Evolutionary conservation across 2,888 invertebrate genomes (phyloP), one percentile per base, ranked within the genome.

Genomic region (Watsonalla cultraria): DNA sequence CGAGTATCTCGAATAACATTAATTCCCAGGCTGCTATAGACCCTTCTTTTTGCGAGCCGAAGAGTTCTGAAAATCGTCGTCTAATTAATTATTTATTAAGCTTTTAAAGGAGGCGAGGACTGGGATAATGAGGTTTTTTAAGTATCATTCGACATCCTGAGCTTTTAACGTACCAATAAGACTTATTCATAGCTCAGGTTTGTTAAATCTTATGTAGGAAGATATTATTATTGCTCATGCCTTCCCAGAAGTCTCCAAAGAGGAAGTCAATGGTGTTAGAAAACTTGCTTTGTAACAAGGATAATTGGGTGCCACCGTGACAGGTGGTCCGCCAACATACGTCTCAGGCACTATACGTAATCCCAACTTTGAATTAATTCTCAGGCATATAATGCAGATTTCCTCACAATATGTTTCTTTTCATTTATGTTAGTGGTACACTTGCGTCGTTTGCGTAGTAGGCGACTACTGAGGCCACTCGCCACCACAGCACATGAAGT

Each of bases 31-130:
- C 24, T 56, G 54, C 59, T 56, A 62, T 63, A 63, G 61, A 46
- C 53, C 49, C 54, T 57, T 54, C 72, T 71, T 70, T 64, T 70
- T 68, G 57, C 56, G 56, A 60, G 63, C 62, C 65, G 70, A 76
- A 72, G 77, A 77, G 72, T 77, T 80, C 67, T 65, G 56, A 68
- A 74, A 77, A 78, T 76, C 65, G 61, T 70, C 63, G 64, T 68
- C 69, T 71, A 79, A 80, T 86, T 83, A 84, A 82, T 82, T 68
- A 84, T 86, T 81, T 82, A 86, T 78, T 70, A 81, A 69, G 80
- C 82, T 82, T 78, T 84, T 79, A 78, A 77, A 77, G 74, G 69
- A 76, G 66, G 67, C 64, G 61, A 65, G 70, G 62, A 73, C 68
- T 65, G 59, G 57, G 56, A 71, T 80, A 82, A 79, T 69, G 72